Percentiles rank a stretch among this genome's conserved stretches.
Evolutionary conservation across 2,888 invertebrate species (phyloP).

Genomic region (Labia minor): DNA sequence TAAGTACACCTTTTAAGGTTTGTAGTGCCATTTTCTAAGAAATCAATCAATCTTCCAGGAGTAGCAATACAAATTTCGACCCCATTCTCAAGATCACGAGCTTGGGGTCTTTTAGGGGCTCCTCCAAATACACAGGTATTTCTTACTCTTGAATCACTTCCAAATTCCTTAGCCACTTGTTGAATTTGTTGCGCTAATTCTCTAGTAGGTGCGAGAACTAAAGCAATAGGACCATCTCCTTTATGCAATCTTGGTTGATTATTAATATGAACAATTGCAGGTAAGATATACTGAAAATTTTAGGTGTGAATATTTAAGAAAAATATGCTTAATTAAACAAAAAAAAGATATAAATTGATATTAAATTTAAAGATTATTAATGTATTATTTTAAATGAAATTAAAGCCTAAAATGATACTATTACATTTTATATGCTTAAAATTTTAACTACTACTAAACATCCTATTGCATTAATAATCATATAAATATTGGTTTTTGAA

Average conservation of each 20-base stretch:
- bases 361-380: no score
- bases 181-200: conserved; percentile 87
- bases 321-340: not conserved
- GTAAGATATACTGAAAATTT: conserved; percentile 56
- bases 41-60: conserved; percentile 43
- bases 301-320: no score
- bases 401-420: no score
- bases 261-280: conserved; percentile 90
- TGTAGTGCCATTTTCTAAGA: conserved; percentile 35
- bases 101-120: conserved; percentile 74
- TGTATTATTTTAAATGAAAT: no score
- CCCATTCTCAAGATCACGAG: conserved; percentile 33
- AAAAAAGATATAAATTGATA: no score
- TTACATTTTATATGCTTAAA: not conserved
- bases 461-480: no score
- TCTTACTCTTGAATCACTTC: conserved; percentile 60
- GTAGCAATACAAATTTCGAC: conserved; percentile 43
- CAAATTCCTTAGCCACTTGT: conserved; percentile 70
- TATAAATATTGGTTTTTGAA: no score
- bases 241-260: conserved; percentile 74
- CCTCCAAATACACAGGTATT: conserved; percentile 85
- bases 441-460: no score
- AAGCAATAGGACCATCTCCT: conserved; percentile 86
- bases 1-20: conserved; percentile 36
- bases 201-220: conserved; percentile 80